These are phyloP conservation scores for Euleptes europaea DNA, from an alignment of 2,113 vertebrate genomes.

Conservation along the genomic window DNA sequence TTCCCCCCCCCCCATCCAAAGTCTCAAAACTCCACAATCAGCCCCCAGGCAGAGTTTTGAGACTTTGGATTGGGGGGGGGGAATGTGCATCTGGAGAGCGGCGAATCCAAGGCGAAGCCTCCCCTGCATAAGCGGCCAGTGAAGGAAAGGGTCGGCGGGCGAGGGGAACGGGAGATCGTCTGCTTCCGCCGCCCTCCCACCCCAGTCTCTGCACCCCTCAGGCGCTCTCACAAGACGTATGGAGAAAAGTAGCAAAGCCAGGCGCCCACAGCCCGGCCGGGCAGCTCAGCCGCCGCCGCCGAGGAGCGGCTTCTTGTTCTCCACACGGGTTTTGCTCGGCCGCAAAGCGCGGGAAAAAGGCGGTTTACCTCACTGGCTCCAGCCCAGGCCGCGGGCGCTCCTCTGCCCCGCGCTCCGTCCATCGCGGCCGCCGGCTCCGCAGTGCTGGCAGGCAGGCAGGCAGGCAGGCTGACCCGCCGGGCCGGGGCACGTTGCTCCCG, in stretches of 20 bases:
- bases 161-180: no score
- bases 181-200: no score
- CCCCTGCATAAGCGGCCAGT: no score
- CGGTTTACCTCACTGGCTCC: constrained; percentile 37
- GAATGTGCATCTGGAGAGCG: no score
- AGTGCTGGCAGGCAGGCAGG: neutral
- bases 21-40: no score
- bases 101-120: no score
- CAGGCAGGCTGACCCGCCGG: neutral
- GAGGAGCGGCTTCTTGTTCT: neutral
- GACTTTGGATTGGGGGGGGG: no score
- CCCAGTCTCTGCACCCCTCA: no score
- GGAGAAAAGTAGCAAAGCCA: neutral
- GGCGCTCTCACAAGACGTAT: neutral
- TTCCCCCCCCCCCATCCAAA: no score
- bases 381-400: neutral
- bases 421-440: neutral
- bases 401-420: neutral
- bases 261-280: neutral
- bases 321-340: neutral
- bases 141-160: no score
- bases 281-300: neutral
- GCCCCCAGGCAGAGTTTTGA: no score
- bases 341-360: neutral
- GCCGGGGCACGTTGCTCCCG: neutral